Base-by-base conservation (phyloP, 2,113 vertebrate genomes). In the Brachyhypopomus gauderio region DNA sequence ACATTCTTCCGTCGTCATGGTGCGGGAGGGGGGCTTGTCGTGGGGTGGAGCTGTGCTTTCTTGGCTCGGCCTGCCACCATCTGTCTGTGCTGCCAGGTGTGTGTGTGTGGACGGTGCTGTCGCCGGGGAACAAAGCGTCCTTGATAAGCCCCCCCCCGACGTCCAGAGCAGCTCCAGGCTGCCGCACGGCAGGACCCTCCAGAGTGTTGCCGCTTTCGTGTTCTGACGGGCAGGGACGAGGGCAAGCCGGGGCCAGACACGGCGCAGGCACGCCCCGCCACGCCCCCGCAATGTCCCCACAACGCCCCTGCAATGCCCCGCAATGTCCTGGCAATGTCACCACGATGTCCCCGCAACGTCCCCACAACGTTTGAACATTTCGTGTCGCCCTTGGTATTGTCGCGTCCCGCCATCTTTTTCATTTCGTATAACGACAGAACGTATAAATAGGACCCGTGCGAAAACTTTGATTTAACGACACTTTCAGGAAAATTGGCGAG, bases 81-180 rank as follows among this genome's bases (percentile, higher is more conserved):
- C 76, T 84, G 79, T 82, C 79, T 82, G 72, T 64, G 64, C 72
- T 84, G 79, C 72, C 52, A 79, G 85, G 71, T 82, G 67, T 82
- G 66, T 82, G 66, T 25, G 72, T 78, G 75, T 84, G 45, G 77
- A 80, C 56, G 34, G n/a, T 80, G 83, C 73, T 86, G 86, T 86
- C 86, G 86, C 83, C 60, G 75, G 63, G 63, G 88, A 91, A 91
- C 86, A 87, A 90, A 90, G 89, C 91, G 86, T 86, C 88, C 91
- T 89, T 93, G 90, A 92, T 91, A 87, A 88, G 88, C 88, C 88
- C 91, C 88, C 91, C 89, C 88, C 87, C 86, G 79, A 86, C 83
- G 78, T 72, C 77, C 69, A 20, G 56, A 8, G 30, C 1, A 45
- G 38, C 19, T 41, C 41, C 77, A 67, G 78, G 63, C 56, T 72